phyloP scores from a whole-genome alignment of 92 coral and sea anemone genomes.

The Actinernus sp. region DNA sequence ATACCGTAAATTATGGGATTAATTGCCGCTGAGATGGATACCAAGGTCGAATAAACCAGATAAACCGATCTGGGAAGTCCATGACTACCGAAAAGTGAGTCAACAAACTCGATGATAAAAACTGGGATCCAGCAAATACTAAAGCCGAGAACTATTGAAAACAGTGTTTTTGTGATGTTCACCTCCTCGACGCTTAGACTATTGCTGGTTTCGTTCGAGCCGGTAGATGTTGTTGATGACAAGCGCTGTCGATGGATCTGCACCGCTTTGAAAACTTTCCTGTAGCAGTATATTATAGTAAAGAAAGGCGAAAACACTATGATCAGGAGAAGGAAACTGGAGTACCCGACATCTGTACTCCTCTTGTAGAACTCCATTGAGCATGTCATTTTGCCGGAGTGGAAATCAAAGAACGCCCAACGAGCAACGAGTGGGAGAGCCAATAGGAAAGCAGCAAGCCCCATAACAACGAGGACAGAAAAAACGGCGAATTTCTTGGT shows the following conservation, averaged over 20 bases:
- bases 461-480: slow-evolving; percentile 17
- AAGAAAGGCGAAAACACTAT: slow-evolving; percentile 44
- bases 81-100: slow-evolving; percentile 37
- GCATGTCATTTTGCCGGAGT: slow-evolving; percentile 65
- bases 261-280: slow-evolving; percentile 44
- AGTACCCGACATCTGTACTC: slow-evolving; percentile 38
- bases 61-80: slow-evolving; percentile 62
- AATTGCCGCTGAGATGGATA: slow-evolving; percentile 48
- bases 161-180: slow-evolving; percentile 54
- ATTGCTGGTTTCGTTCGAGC: not conserved
- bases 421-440: slow-evolving; percentile 37
- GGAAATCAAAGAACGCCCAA: slow-evolving; percentile 53
- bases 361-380: slow-evolving; percentile 39
- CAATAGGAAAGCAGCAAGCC: slow-evolving; percentile 36
- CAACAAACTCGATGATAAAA: slow-evolving; percentile 56
- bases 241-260: slow-evolving; percentile 42
- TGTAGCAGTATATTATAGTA: slow-evolving; percentile 53
- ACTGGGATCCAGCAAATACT: slow-evolving; percentile 66
- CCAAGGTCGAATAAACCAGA: slow-evolving; percentile 41
- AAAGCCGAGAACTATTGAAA: slow-evolving; percentile 62
- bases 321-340: slow-evolving; percentile 35
- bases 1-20: slow-evolving; percentile 68
- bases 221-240: not conserved
- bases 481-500: slow-evolving; percentile 28
- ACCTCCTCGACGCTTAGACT: slow-evolving; percentile 51